A percentile compares a stretch with the other conserved stretches of the same genome.
Conservation (phyloP, 2,113 vertebrate genomes). For the Cyanoderma ruficeps region DNA sequence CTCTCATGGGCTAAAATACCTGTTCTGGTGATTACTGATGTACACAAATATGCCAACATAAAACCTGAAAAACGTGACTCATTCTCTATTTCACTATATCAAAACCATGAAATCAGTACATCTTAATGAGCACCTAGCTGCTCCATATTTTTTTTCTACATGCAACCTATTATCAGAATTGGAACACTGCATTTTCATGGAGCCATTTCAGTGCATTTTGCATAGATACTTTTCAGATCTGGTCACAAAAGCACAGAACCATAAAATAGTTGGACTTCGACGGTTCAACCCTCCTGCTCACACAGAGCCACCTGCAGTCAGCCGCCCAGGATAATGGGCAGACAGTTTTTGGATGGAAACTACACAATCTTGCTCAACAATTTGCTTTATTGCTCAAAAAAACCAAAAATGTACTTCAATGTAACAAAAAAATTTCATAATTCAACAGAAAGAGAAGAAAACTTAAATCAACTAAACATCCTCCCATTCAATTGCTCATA, state of each 20-base stretch:
- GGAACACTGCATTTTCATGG: background rate
- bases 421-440: background rate
- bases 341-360: background rate
- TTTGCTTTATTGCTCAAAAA: background rate
- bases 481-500: background rate
- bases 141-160: background rate
- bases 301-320: background rate
- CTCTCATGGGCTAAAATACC: constrained; percentile 29
- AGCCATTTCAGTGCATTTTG: background rate
- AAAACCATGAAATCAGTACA: constrained; percentile 16
- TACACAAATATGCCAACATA: constrained; percentile 23
- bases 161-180: background rate
- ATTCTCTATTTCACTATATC: background rate
- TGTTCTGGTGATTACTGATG: background rate
- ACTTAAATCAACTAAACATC: background rate
- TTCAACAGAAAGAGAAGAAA: background rate
- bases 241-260: background rate
- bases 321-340: background rate
- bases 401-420: background rate
- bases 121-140: background rate
- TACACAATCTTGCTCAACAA: background rate
- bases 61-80: background rate
- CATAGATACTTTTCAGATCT: background rate
- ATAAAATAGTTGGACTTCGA: background rate
- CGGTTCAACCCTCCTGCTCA: background rate